Conservation (phyloP, 2,797 vertebrate species). For the Macropus fuliginosus region DNA sequence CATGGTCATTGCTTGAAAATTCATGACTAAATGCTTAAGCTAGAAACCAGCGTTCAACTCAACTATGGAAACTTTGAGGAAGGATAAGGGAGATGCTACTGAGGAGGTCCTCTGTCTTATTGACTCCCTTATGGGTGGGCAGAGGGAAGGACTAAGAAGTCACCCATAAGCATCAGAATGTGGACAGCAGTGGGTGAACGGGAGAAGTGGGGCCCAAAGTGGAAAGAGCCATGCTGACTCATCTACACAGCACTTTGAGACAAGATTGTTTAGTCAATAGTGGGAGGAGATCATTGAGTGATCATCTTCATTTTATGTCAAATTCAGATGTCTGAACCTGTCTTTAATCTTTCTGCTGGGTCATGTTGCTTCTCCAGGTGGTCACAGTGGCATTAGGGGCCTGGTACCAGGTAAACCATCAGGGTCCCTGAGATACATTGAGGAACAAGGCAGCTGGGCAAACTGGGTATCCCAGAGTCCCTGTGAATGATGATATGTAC, state of each 20-base stretch:
- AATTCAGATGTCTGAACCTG: neutral
- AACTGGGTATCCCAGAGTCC: neutral
- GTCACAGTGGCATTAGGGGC: neutral
- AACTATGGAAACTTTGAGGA: neutral
- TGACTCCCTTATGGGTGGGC: neutral
- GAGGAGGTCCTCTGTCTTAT: neutral
- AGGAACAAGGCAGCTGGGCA: neutral
- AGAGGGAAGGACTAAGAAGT: neutral
- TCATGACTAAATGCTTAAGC: neutral
- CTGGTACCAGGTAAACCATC: neutral
- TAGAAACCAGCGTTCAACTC: neutral
- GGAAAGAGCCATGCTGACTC: neutral
- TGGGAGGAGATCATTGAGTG: neutral
- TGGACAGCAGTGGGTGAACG: neutral
- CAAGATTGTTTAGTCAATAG: neutral
- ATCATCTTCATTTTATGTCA: neutral
- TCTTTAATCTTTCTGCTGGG: neutral
- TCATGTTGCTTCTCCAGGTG: neutral
- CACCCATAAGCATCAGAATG: neutral
- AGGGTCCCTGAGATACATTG: neutral
- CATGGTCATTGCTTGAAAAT: neutral
- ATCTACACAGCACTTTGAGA: neutral
- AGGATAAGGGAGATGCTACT: neutral
- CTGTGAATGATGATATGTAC: neutral
- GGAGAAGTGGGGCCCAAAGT: neutral